A percentile compares a stretch with the other conserved stretches of the same genome.
These are phyloP conservation scores for Calcarius lapponicus DNA, from an alignment of 2,797 vertebrate species.

Conservation along the genomic window DNA sequence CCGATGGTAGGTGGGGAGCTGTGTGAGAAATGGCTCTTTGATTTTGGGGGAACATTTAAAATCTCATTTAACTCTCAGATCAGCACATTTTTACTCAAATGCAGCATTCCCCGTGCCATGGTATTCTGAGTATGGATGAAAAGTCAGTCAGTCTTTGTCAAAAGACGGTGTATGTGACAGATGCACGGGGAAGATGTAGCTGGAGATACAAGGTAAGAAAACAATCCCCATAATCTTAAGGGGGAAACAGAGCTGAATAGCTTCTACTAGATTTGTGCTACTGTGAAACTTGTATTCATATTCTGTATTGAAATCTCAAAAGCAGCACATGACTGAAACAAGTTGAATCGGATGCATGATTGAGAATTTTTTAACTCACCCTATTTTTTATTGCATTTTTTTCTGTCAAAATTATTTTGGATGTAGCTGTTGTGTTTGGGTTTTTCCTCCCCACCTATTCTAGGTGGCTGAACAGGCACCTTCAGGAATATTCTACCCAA, in stretches of 20 bases:
- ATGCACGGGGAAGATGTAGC: constrained; percentile 83
- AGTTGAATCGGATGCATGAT: neutral
- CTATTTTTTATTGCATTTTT: neutral
- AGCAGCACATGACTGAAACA: neutral
- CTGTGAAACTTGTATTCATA: neutral
- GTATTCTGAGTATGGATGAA: constrained; percentile 78
- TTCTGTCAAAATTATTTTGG: neutral
- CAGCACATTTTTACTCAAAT: constrained; percentile 81
- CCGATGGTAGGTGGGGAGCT: neutral
- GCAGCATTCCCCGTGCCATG: constrained; percentile 75
- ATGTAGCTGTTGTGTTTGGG: neutral
- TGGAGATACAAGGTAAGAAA: constrained; percentile 80
- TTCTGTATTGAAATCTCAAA: neutral
- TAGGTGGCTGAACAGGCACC: neutral
- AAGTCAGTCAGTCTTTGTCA: constrained; percentile 80
- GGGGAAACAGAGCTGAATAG: constrained; percentile 1
- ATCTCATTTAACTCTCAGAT: constrained; percentile 73
- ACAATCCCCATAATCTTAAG: neutral
- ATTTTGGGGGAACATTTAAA: constrained; percentile 46
- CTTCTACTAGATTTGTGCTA: constrained; percentile 11
- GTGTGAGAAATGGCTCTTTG: constrained; percentile 10
- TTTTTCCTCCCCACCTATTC: neutral
- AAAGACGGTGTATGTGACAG: constrained; percentile 79
- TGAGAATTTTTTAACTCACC: neutral
- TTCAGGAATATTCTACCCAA: neutral